phyloP scores from a whole-genome alignment of 2,888 invertebrate species.

The Pachliopta kotzebuea region DNA sequence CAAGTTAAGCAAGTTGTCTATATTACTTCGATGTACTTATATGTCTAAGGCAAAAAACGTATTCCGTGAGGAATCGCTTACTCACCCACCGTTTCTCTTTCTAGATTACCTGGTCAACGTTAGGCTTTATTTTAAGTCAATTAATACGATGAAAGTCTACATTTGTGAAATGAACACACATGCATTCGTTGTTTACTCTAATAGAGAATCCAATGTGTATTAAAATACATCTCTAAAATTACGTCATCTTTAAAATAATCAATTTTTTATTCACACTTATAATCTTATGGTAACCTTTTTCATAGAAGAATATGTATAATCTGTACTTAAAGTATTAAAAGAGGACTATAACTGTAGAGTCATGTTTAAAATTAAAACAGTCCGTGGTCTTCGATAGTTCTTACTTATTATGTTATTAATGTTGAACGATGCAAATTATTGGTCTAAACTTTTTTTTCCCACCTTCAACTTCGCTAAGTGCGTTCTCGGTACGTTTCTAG shows the following conservation, averaged over 20 bases:
- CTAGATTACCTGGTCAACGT: too few species aligned
- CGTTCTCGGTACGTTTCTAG: slow-evolving; percentile 49
- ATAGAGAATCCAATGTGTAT: too few species aligned
- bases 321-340: too few species aligned
- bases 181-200: neutral
- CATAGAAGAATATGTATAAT: too few species aligned
- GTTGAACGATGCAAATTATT: slow-evolving; percentile 42
- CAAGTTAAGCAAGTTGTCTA: neutral
- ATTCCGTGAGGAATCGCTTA: neutral
- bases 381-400: neutral
- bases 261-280: too few species aligned
- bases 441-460: slow-evolving; percentile 47
- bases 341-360: too few species aligned
- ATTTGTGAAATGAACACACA: neutral
- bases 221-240: neutral
- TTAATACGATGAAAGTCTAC: neutral
- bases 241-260: too few species aligned
- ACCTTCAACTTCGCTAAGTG: slow-evolving; percentile 40
- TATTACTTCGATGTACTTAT: neutral
- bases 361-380: too few species aligned
- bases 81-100: neutral
- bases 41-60: neutral
- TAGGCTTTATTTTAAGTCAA: neutral
- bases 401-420: slow-evolving; percentile 35
- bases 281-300: too few species aligned